phyloP scores from a whole-genome alignment of 1,140 invertebrate species.

The Oedothorax gibbosus region DNA sequence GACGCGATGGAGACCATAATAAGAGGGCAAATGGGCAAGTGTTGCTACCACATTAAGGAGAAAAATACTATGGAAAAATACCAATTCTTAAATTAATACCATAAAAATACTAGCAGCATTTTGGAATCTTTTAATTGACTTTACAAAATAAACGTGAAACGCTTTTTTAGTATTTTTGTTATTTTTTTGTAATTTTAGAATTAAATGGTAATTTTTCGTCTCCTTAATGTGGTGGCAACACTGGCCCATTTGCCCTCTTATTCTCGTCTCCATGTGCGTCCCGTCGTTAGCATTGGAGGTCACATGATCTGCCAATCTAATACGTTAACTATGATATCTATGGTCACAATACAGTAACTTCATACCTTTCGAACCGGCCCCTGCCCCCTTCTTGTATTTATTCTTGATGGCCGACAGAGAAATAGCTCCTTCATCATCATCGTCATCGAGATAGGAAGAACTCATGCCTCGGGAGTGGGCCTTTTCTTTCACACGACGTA shows the following conservation, averaged over 20 bases:
- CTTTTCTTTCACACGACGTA: constrained; percentile 74
- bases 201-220: not conserved
- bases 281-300: no score
- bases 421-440: constrained; percentile 90
- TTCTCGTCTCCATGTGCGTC: not conserved
- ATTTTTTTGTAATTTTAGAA: not conserved
- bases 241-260: not conserved
- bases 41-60: no score
- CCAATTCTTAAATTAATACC: no score
- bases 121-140: no score
- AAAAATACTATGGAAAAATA: no score
- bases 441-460: constrained; percentile 76
- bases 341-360: not conserved
- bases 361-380: constrained; percentile 55
- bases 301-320: no score
- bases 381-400: constrained; percentile 82
- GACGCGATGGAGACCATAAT: no score
- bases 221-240: not conserved
- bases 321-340: no score
- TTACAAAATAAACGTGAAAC: not conserved
- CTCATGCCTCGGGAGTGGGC: constrained; percentile 71
- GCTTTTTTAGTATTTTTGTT: not conserved
- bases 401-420: constrained; percentile 95
- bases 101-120: no score
- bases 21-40: no score